Conservation (phyloP, 2,113 vertebrate genomes). For the Eulemur rufifrons region DNA sequence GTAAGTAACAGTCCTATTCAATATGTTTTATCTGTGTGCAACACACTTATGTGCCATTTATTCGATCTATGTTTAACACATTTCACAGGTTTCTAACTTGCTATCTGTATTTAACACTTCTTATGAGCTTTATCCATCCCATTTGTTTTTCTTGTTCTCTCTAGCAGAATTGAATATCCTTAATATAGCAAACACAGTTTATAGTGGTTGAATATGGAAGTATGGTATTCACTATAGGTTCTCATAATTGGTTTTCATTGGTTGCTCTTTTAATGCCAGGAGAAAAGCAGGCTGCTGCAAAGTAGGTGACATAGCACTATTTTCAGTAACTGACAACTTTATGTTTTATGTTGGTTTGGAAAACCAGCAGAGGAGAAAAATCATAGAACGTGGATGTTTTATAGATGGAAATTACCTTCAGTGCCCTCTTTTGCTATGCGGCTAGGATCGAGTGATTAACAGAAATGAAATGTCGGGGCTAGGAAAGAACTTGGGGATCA, state of each 20-base stretch:
- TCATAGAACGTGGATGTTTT: not conserved
- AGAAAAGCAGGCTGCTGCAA: not conserved
- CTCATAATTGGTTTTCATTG: not conserved
- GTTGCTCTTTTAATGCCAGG: conserved; percentile 1
- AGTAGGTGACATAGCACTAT: not conserved
- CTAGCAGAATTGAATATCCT: not conserved
- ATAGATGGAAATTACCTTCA: not conserved
- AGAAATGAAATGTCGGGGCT: not conserved
- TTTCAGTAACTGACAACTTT: conserved; percentile 1
- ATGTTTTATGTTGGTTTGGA: not conserved
- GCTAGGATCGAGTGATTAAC: not conserved
- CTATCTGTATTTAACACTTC: conserved; percentile 6
- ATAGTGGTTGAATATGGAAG: not conserved
- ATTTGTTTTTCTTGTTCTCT: conserved; percentile 32
- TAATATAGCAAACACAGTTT: not conserved
- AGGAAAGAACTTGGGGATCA: not conserved
- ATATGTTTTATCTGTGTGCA: not conserved
- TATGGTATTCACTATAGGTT: not conserved
- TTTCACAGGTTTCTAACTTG: conserved; percentile 50
- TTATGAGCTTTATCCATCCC: not conserved
- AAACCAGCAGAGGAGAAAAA: conserved; percentile 32
- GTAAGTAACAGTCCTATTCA: not conserved
- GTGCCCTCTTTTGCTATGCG: not conserved
- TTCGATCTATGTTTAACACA: not conserved
- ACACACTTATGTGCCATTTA: not conserved